A percentile compares a stretch with the other conserved stretches of the same genome.
These are phyloP conservation scores for Agrypnia vestita DNA, from an alignment of 1,140 invertebrate species.

Conservation along the genomic window DNA sequence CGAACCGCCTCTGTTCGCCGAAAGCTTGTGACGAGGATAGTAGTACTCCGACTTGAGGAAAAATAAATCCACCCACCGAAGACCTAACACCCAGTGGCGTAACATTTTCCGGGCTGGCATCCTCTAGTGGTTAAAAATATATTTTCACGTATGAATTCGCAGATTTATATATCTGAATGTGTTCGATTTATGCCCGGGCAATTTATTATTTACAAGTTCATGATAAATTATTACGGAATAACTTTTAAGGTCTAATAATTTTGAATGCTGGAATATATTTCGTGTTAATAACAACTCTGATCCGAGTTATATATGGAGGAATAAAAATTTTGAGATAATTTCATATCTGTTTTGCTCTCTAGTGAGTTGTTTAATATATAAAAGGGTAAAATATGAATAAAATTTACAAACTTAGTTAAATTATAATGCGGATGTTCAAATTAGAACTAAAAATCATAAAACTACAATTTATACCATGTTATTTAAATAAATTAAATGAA, in stretches of 20 bases:
- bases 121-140: background rate
- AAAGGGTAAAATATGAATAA: too few species aligned
- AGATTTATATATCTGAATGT: slow-evolving; percentile 29
- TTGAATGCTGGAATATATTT: slow-evolving; percentile 14
- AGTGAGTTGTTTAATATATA: too few species aligned
- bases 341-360: too few species aligned
- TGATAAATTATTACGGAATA: slow-evolving; percentile 5
- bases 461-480: background rate
- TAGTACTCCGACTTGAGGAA: background rate
- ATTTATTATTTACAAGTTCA: slow-evolving; percentile 25
- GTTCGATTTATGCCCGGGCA: slow-evolving; percentile 11
- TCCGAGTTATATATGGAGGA: background rate
- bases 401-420: background rate
- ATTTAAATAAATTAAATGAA: background rate
- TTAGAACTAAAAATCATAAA: too few species aligned
- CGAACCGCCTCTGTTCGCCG: background rate
- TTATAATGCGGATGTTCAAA: background rate
- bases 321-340: too few species aligned
- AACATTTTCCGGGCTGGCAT: background rate
- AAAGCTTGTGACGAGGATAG: background rate
- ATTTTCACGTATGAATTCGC: slow-evolving; percentile 23
- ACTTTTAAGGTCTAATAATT: background rate
- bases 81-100: slow-evolving; percentile 24
- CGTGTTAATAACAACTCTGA: background rate
- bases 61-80: slow-evolving; percentile 20